Conservation (phyloP, 2,113 vertebrate genomes). For the Pangasianodon gigas region DNA sequence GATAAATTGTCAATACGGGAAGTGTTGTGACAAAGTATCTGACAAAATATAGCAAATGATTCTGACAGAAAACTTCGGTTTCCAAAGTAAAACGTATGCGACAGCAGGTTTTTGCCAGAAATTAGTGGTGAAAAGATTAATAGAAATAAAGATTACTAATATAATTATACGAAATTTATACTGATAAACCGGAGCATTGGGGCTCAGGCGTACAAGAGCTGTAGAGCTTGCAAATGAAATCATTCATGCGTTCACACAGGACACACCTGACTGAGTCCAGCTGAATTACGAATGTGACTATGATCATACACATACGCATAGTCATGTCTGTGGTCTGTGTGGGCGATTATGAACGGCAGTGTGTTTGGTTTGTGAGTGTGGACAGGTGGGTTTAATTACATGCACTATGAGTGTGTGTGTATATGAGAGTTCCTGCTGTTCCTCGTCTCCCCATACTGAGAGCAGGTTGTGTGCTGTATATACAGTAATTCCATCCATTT, state of each 20-base stretch:
- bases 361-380: neutral
- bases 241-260: neutral
- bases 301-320: neutral
- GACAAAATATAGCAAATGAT: neutral
- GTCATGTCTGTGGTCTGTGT: neutral
- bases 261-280: neutral
- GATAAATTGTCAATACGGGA: too few species aligned
- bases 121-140: neutral
- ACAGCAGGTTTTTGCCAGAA: neutral
- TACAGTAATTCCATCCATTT: neutral
- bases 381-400: constrained; percentile 21
- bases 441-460: neutral
- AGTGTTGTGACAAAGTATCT: too few species aligned
- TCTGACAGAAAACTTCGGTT: neutral
- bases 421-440: neutral
- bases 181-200: neutral
- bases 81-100: neutral
- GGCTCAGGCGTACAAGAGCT: neutral
- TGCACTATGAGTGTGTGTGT: neutral
- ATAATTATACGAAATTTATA: neutral
- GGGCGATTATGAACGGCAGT: neutral
- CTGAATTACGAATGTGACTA: neutral
- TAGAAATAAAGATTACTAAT: neutral
- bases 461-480: neutral
- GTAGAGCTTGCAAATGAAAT: neutral